Percentiles rank a stretch among this genome's conserved stretches.
phyloP scores from a whole-genome alignment of 2,113 vertebrate species.

The Ascaphus truei region DNA sequence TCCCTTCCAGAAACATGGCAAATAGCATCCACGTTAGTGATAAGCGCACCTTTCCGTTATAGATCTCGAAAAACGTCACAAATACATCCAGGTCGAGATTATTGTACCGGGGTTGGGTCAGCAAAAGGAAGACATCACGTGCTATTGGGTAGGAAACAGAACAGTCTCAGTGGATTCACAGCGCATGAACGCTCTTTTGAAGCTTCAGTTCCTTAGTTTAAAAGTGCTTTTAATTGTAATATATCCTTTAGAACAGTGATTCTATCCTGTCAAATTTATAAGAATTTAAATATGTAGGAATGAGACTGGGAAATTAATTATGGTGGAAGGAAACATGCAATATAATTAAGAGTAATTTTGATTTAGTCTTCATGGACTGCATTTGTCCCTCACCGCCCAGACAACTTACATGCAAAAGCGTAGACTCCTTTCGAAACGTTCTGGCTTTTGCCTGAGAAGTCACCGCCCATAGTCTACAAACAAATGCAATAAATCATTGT shows the following conservation, averaged over 20 bases:
- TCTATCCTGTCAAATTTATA: background rate
- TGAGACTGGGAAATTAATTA: too few relatives aligned
- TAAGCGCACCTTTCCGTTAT: slow-evolving; percentile 86
- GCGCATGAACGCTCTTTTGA: too few relatives aligned
- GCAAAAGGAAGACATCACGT: slow-evolving; percentile 83
- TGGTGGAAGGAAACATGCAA: too few relatives aligned
- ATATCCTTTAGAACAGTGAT: too few relatives aligned
- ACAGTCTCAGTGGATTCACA: background rate
- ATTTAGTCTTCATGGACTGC: too few relatives aligned
- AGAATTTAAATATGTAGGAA: too few relatives aligned
- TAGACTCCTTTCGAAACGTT: slow-evolving; percentile 89
- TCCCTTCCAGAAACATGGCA: too few relatives aligned
- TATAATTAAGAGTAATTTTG: too few relatives aligned
- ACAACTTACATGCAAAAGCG: slow-evolving; percentile 81
- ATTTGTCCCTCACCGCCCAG: too few relatives aligned
- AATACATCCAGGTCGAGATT: slow-evolving; percentile 70
- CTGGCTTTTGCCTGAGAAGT: slow-evolving; percentile 79
- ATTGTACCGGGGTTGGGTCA: slow-evolving; percentile 71
- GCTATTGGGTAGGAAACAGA: slow-evolving; percentile 59
- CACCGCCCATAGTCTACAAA: slow-evolving; percentile 91
- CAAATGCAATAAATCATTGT: background rate
- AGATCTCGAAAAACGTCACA: slow-evolving; percentile 96
- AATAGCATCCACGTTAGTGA: background rate
- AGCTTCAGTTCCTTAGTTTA: background rate
- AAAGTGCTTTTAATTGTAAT: background rate